Evolutionary conservation across 2,888 invertebrate genomes (phyloP).

Genomic region (Ariolimax columbianus): DNA sequence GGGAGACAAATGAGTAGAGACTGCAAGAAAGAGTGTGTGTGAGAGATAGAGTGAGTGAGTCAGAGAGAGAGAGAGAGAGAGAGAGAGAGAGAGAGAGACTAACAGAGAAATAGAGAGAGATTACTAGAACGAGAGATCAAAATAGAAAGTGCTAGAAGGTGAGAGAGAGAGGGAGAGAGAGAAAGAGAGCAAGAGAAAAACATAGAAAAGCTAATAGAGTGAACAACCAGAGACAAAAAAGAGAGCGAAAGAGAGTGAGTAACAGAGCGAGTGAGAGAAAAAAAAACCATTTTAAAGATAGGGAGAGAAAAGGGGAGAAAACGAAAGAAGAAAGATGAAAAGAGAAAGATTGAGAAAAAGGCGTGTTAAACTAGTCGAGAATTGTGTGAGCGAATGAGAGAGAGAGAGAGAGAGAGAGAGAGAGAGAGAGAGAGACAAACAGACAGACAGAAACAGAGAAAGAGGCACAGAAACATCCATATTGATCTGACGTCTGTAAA

Average conservation of each 20-base stretch:
- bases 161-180: neutral
- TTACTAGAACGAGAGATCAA: neutral
- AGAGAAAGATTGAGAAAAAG: neutral
- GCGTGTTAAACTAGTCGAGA: too few species aligned
- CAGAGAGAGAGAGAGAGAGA: neutral
- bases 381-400: too few species aligned
- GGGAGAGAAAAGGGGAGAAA: too few species aligned
- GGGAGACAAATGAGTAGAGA: neutral
- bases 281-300: neutral
- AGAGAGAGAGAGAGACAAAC: neutral
- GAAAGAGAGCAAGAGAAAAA: neutral
- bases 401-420: constrained; percentile 9
- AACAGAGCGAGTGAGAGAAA: neutral
- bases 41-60: neutral
- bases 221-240: too few species aligned
- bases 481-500: too few species aligned
- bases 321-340: too few species aligned
- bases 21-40: neutral
- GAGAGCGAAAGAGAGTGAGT: constrained; percentile 21
- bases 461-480: neutral
- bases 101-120: neutral
- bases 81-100: neutral
- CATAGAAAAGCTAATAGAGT: neutral
- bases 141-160: neutral
- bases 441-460: neutral